Evolutionary conservation across 2,797 vertebrate species (phyloP).

Genomic region (Pachyuromys duprasi): DNA sequence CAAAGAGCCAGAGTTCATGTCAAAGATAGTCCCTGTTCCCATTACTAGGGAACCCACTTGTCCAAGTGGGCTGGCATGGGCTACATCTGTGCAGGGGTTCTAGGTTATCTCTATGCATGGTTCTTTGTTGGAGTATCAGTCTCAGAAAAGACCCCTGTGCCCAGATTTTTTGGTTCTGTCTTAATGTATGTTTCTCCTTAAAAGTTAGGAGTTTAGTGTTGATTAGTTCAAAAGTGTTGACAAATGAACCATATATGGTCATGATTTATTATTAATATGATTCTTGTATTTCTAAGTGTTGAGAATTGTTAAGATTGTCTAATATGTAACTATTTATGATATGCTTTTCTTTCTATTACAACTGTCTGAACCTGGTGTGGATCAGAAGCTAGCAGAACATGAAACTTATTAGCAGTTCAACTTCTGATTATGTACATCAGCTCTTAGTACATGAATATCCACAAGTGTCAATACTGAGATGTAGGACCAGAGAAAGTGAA

Average conservation of each 20-base stretch:
- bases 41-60: no score
- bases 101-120: no score
- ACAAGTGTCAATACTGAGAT: background rate
- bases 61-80: no score
- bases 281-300: background rate
- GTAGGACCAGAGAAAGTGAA: background rate
- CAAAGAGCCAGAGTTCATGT: no score
- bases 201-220: background rate
- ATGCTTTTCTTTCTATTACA: background rate
- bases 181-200: background rate
- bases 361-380: background rate
- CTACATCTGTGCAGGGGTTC: no score
- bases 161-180: no score
- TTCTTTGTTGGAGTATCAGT: no score
- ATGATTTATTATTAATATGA: background rate
- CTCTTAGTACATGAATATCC: background rate
- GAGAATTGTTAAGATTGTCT: constrained; percentile 4
- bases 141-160: no score
- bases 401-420: background rate
- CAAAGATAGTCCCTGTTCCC: no score
- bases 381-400: no score
- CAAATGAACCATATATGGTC: background rate
- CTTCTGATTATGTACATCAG: background rate
- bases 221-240: background rate
- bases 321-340: background rate